A percentile compares a stretch with the other conserved stretches of the same genome.
phyloP scores from a whole-genome alignment of 2,113 vertebrate species.

The Nematolebias whitei region DNA sequence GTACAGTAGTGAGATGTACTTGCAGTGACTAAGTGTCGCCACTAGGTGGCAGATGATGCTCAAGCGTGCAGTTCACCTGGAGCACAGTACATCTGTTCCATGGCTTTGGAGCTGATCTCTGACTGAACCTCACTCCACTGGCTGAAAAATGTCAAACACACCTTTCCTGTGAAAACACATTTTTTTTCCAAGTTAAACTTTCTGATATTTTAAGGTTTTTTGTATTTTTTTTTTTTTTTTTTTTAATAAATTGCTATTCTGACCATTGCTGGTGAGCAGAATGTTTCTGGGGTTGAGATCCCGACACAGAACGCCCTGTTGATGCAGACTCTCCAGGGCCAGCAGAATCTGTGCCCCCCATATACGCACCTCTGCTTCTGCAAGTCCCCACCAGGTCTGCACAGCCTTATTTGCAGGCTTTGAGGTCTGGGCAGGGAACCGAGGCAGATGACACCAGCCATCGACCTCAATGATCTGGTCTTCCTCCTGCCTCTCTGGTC shows the following conservation, averaged over 20 bases:
- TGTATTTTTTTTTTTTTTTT: not conserved
- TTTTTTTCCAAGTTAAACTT: not conserved
- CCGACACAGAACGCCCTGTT: constrained; percentile 93
- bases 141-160: constrained; percentile 93
- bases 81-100: constrained; percentile 91
- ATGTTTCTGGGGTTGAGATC: constrained; percentile 97
- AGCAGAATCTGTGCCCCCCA: constrained; percentile 93
- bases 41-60: constrained; percentile 53
- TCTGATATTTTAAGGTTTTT: not conserved
- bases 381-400: constrained; percentile 76
- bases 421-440: constrained; percentile 31
- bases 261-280: constrained; percentile 89
- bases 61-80: constrained; percentile 83
- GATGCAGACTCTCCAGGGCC: constrained; percentile 92
- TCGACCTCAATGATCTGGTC: constrained; percentile 79
- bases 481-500: constrained; percentile 30
- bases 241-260: constrained; percentile 15
- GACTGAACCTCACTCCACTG: constrained; percentile 96
- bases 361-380: constrained; percentile 85
- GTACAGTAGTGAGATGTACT: not conserved
- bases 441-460: constrained; percentile 74
- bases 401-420: constrained; percentile 7
- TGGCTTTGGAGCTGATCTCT: constrained; percentile 82
- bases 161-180: constrained; percentile 82
- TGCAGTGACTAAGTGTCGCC: constrained; percentile 17